Base-by-base conservation (phyloP, 2,797 vertebrate species). In the Fistularia commersonii region DNA sequence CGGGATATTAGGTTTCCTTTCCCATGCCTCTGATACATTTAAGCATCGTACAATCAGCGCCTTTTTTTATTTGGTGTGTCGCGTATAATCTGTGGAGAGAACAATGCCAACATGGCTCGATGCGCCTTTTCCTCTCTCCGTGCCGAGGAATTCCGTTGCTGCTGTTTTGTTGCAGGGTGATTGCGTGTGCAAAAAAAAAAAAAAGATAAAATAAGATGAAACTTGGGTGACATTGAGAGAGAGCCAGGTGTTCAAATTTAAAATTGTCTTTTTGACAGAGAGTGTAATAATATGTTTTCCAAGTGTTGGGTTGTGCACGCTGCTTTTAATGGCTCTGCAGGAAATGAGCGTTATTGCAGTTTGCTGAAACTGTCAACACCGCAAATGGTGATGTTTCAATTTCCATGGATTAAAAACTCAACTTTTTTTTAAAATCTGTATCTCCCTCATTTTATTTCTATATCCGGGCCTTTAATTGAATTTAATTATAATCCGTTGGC, bases 31-130 rank as follows among this genome's bases (percentile, higher is more conserved):
- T 83, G 83, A 84, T 89, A 80, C 81, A 57, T 77, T 85, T 71
- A 79, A 87, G 80, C 74, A 74, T 79, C 67, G 82, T 63, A 74
- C 74, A 80, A 84, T 86, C 83, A 76, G 76, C 60, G 45, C 57
- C 71, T n/a, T n/a, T n/a, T 79, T 79, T 79, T 64, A 69, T 83
- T 86, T 57, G 34, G 48, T 59, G 81, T 86, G 84, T 89, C 84
- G 65, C 76, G 83, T 87, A 82, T 87, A 87, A 89, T 87, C 80
- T 81, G 80, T 33, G 54, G 79, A 61, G 77, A 80, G 85, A 87
- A 84, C 76, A 84, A 86, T 80, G 82, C 65, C 78, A 72, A 73
- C 74, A 69, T 69, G 72, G 49, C 65, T 75, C 59, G 36, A 6
- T 47, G 64, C 76, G 53, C 15, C 53, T 50, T 51, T 40, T 57